These are phyloP conservation scores for Hiodon tergisus DNA, from an alignment of 2,113 vertebrate genomes.

Conservation along the genomic window DNA sequence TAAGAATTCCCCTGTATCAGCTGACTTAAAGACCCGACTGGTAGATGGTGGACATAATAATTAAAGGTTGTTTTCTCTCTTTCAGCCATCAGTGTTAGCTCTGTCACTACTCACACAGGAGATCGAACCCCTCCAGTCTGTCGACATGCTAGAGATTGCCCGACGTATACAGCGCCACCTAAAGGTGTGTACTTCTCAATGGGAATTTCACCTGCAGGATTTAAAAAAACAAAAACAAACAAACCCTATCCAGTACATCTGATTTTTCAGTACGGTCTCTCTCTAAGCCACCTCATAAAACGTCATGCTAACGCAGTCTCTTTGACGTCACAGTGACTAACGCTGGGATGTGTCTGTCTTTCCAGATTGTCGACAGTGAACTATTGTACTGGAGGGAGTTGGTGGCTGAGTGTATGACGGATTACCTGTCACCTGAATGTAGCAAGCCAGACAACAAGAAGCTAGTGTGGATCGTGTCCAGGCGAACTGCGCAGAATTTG, in stretches of 20 bases:
- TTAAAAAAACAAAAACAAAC: too few species aligned
- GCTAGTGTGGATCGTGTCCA: conserved; percentile 90
- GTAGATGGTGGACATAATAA: background rate
- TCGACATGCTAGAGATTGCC: conserved; percentile 81
- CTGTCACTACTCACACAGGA: conserved; percentile 88
- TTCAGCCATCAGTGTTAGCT: conserved; percentile 87
- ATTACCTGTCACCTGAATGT: conserved; percentile 91
- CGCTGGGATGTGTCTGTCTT: conserved; percentile 28
- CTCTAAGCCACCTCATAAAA: too few species aligned
- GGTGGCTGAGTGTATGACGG: conserved; percentile 83
- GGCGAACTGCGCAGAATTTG: conserved; percentile 87
- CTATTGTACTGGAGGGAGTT: conserved; percentile 80
- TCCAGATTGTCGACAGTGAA: conserved; percentile 79
- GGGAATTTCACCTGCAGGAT: too few species aligned
- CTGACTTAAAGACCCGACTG: background rate
- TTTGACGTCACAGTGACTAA: conserved; percentile 25
- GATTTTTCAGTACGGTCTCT: too few species aligned
- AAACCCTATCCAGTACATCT: too few species aligned
- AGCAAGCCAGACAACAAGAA: conserved; percentile 90
- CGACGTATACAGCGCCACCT: conserved; percentile 81
- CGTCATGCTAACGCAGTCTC: too few species aligned
- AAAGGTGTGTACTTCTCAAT: conserved; percentile 62
- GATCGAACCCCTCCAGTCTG: conserved; percentile 75
- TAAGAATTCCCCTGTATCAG: conserved; percentile 50
- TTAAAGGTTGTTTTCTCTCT: background rate